phyloP scores from a whole-genome alignment of 2,797 vertebrate species.

The Myiotriccus ornatus region DNA sequence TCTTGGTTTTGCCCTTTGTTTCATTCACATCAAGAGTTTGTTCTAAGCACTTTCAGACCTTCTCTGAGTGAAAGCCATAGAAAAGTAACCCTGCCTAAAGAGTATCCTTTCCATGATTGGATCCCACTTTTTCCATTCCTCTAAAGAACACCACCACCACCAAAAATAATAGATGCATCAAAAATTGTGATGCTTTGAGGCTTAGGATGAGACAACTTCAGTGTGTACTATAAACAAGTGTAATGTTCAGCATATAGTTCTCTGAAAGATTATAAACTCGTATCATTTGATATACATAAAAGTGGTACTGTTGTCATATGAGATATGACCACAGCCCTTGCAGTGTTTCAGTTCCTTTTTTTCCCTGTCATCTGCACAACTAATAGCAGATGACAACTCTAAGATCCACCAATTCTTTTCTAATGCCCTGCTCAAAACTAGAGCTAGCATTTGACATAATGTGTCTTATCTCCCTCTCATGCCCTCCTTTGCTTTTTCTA shows the following conservation, averaged over 20 bases:
- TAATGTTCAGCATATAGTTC: neutral
- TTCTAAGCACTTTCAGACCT: neutral
- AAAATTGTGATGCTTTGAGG: neutral
- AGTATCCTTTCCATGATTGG: neutral
- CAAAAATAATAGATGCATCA: neutral
- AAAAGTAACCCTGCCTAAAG: neutral
- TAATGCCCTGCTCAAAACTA: neutral
- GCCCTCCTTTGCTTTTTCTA: neutral
- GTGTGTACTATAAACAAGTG: neutral
- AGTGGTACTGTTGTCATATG: neutral
- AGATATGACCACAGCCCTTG: neutral
- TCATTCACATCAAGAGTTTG: neutral
- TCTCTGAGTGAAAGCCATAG: neutral
- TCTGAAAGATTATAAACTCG: neutral
- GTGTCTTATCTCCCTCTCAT: neutral
- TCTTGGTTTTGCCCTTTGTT: neutral
- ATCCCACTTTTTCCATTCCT: neutral
- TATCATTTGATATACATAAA: neutral
- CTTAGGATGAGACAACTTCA: neutral
- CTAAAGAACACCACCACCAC: neutral
- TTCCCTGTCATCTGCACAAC: neutral
- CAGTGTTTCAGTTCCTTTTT: neutral
- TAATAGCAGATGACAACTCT: neutral
- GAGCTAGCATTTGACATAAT: neutral
- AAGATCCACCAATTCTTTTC: slow-evolving; percentile 15